Conservation (phyloP, 64 coral and sea anemone genomes). For the Dendrophyllia cribrosa region DNA sequence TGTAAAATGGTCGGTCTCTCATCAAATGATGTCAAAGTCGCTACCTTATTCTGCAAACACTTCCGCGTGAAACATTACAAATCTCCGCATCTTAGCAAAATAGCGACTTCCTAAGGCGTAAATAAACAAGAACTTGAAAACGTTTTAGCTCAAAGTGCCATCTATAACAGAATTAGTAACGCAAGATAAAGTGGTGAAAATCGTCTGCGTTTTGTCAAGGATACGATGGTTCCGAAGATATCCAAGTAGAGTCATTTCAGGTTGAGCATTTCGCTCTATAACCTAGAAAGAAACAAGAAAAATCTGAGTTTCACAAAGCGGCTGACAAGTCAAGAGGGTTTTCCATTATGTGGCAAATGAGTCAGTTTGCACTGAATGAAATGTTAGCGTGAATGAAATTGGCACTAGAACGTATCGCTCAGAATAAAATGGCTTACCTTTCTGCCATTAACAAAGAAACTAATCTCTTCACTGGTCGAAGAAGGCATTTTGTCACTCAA, state of each 20-base stretch:
- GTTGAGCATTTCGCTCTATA: conserved; percentile 60
- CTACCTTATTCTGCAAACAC: too few relatives aligned
- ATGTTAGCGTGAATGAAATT: too few relatives aligned
- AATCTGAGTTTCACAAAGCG: background rate
- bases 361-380: too few relatives aligned
- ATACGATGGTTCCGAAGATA: conserved; percentile 87
- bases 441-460: conserved; percentile 88
- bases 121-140: too few relatives aligned
- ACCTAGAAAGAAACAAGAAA: conserved; percentile 46
- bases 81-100: too few relatives aligned
- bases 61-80: too few relatives aligned
- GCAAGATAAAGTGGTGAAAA: background rate
- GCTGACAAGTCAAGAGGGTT: background rate
- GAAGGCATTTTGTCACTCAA: conserved; percentile 62
- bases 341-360: too few relatives aligned
- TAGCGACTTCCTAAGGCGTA: too few relatives aligned
- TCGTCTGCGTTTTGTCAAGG: conserved; percentile 20
- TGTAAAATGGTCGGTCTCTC: too few relatives aligned
- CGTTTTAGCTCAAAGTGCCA: background rate
- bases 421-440: conserved; percentile 48
- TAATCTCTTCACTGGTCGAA: conserved; percentile 32
- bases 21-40: too few relatives aligned
- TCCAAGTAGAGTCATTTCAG: conserved; percentile 84
- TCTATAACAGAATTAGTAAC: background rate
- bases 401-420: too few relatives aligned